Evolutionary conservation across 1,140 invertebrate species (phyloP).

Genomic region (Varroa destructor): DNA sequence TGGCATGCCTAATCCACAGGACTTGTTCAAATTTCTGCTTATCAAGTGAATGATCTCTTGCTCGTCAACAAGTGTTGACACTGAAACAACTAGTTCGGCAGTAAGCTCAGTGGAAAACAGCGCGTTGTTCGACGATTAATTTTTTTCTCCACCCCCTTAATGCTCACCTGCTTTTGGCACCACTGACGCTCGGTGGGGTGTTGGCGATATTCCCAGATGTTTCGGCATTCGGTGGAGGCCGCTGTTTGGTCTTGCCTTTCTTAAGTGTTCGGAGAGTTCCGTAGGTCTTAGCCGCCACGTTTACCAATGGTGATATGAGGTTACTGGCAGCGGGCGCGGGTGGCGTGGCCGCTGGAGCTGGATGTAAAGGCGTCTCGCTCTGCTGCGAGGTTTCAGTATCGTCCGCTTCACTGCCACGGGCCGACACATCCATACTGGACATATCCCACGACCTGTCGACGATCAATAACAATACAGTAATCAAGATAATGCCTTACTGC

Average conservation of each 20-base stretch:
- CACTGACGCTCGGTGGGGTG: conserved; percentile 14
- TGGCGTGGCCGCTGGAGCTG: conserved; percentile 37
- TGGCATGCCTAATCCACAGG: too few species aligned
- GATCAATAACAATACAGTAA: conserved; percentile 6
- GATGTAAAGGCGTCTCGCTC: conserved; percentile 44
- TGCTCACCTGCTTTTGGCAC: conserved; percentile 25
- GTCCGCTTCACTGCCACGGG: conserved; percentile 60
- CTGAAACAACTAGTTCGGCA: too few species aligned
- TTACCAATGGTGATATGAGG: conserved; percentile 1
- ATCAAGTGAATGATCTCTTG: too few species aligned
- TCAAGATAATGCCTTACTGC: not conserved
- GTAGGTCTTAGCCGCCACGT: conserved; percentile 24
- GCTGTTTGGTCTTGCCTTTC: conserved; percentile 17
- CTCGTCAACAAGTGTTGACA: too few species aligned
- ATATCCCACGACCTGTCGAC: conserved; percentile 53
- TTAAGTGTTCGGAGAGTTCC: not conserved
- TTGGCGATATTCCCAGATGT: conserved; percentile 13
- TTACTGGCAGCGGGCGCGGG: conserved; percentile 30
- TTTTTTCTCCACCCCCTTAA: too few species aligned
- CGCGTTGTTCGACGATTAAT: too few species aligned
- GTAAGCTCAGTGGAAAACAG: too few species aligned
- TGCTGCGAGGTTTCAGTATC: conserved; percentile 48
- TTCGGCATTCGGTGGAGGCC: conserved; percentile 12
- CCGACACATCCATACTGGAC: conserved; percentile 60
- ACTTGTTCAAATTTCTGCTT: too few species aligned